A percentile compares a stretch with the other conserved stretches of the same genome.
Evolutionary conservation across 2,113 vertebrate species (phyloP).

Genomic region (Columba livia): DNA sequence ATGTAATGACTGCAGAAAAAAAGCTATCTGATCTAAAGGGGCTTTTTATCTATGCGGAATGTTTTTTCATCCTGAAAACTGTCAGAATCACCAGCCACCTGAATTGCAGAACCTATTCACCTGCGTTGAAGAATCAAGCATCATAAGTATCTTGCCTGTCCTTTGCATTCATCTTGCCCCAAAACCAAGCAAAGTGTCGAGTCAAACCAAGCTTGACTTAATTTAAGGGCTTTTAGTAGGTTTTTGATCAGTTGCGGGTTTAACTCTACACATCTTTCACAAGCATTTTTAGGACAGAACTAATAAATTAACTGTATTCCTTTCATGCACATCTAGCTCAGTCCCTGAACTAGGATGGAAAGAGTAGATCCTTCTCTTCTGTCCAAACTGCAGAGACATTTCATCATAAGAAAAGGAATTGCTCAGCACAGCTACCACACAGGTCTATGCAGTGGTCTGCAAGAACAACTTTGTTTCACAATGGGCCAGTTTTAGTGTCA

Average conservation of each 20-base stretch:
- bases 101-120: background rate
- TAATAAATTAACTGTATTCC: background rate
- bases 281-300: background rate
- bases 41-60: background rate
- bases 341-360: background rate
- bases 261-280: background rate
- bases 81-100: background rate
- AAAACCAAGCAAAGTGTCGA: background rate
- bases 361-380: background rate
- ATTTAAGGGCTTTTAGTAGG: background rate
- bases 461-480: background rate
- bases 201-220: background rate
- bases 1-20: constrained; percentile 16
- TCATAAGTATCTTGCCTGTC: background rate
- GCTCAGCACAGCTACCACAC: background rate
- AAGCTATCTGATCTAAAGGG: background rate
- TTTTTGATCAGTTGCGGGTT: background rate
- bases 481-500: background rate
- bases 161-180: background rate
- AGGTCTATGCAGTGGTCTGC: background rate
- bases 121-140: background rate
- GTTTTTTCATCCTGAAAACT: background rate
- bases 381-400: background rate
- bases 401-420: background rate
- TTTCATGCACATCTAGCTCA: background rate